Percentiles rank a stretch among this genome's conserved stretches.
Evolutionary conservation across 2,113 vertebrate species (phyloP).

Genomic region (Spea multiplicata): DNA sequence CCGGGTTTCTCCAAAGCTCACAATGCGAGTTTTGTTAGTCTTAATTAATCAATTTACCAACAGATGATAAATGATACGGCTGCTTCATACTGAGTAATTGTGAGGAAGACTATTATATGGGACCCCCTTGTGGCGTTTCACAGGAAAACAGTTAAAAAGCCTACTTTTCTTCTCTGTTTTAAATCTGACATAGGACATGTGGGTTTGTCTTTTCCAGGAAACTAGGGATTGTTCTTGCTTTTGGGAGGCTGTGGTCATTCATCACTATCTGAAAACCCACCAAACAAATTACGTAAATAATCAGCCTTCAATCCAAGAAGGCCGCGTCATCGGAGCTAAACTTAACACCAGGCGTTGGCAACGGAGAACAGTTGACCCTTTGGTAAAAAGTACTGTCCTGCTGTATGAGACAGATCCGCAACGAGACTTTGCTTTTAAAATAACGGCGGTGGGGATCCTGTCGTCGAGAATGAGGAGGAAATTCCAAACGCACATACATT

Average conservation of each 20-base stretch:
- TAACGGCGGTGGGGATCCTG: not conserved
- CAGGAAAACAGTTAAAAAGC: slow-evolving; percentile 26
- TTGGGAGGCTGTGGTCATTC: slow-evolving; percentile 14
- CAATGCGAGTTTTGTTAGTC: slow-evolving; percentile 15
- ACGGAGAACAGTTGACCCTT: slow-evolving; percentile 22
- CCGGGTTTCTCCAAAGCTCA: slow-evolving; percentile 3
- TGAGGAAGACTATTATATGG: slow-evolving; percentile 21
- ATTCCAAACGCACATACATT: not conserved
- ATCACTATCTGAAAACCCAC: slow-evolving; percentile 20
- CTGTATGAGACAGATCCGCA: slow-evolving; percentile 5
- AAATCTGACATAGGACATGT: slow-evolving; percentile 22
- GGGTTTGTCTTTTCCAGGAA: slow-evolving; percentile 36
- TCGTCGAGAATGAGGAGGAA: not conserved
- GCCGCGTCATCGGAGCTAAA: slow-evolving; percentile 24
- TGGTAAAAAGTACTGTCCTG: slow-evolving; percentile 21
- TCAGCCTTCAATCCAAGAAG: slow-evolving; percentile 24
- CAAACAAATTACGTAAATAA: slow-evolving; percentile 38
- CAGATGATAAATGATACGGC: slow-evolving; percentile 27
- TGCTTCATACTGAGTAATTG: slow-evolving; percentile 11
- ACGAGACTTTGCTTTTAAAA: slow-evolving; percentile 6
- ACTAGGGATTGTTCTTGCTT: slow-evolving; percentile 9
- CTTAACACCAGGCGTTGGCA: not conserved
- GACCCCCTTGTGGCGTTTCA: slow-evolving; percentile 41
- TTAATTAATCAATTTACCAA: slow-evolving; percentile 1
- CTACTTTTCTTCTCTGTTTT: not conserved